Evolutionary conservation across 2,888 invertebrate species (phyloP).

Genomic region (Drosophila helvetica): DNA sequence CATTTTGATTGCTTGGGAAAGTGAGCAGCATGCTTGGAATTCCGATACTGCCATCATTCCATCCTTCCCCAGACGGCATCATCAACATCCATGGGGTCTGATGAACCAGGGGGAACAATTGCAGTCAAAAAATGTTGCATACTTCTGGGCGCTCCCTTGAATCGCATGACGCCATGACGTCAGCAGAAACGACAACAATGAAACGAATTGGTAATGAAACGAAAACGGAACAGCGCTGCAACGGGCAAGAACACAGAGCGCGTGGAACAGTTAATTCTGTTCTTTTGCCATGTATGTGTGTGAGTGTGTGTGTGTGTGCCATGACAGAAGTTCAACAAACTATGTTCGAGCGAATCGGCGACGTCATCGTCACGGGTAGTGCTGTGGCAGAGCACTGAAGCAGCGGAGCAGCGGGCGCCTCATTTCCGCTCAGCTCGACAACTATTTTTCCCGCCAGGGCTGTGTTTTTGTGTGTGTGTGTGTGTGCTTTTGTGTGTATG

Average conservation of each 20-base stretch:
- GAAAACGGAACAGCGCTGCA: slow-evolving; percentile 7
- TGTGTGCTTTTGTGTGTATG: slow-evolving; percentile 1
- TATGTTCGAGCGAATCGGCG: slow-evolving; percentile 41
- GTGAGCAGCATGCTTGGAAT: slow-evolving; percentile 4
- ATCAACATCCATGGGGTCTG: not conserved
- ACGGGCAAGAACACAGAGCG: not conserved
- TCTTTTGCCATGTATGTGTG: slow-evolving; percentile 25
- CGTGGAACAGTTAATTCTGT: slow-evolving; percentile 58
- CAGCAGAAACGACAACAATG: slow-evolving; percentile 45
- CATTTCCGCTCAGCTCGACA: not conserved
- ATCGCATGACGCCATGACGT: slow-evolving; percentile 59
- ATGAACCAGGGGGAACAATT: not conserved
- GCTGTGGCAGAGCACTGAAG: not conserved
- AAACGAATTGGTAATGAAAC: slow-evolving; percentile 4
- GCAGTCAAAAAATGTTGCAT: slow-evolving; percentile 62
- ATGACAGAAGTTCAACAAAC: slow-evolving; percentile 71
- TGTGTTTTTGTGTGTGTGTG: not conserved
- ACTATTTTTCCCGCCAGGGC: not conserved
- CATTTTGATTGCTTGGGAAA: slow-evolving; percentile 13
- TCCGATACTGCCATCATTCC: not conserved
- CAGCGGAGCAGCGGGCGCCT: not conserved
- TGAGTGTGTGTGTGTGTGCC: slow-evolving; percentile 25
- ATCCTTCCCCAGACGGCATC: not conserved
- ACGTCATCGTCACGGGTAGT: slow-evolving; percentile 20
- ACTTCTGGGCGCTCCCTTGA: slow-evolving; percentile 44